A percentile compares a stretch with the other conserved stretches of the same genome.
Conservation (phyloP, 2,113 vertebrate species). For the Oreotrochilus melanogaster region DNA sequence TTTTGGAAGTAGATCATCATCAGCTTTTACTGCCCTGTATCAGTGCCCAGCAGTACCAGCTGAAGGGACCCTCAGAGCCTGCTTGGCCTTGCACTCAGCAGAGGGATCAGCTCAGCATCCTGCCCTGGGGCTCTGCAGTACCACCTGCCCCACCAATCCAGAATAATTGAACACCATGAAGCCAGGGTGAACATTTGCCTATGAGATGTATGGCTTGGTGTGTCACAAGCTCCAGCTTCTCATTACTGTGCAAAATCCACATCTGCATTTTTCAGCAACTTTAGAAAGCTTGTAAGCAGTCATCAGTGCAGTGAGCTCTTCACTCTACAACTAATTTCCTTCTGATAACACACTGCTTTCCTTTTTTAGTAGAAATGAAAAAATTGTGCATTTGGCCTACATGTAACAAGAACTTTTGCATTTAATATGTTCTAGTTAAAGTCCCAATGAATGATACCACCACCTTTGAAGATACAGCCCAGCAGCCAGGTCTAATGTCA, state of each 20-base stretch:
- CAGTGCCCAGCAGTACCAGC: not conserved
- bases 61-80: not conserved
- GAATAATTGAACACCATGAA: not conserved
- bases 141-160: fast-evolving
- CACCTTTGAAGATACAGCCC: not conserved
- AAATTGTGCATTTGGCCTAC: not conserved
- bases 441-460: not conserved
- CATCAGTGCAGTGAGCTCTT: fast-evolving
- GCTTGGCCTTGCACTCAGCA: not conserved
- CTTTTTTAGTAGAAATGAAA: not conserved
- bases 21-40: not conserved
- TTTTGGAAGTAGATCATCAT: not conserved
- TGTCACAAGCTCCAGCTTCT: not conserved
- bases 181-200: fast-evolving
- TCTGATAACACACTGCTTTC: not conserved
- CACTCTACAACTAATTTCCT: not conserved
- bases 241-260: not conserved
- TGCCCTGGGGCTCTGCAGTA: fast-evolving
- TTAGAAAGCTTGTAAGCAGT: not conserved
- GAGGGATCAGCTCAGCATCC: not conserved
- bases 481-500: not conserved
- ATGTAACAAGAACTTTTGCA: not conserved
- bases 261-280: not conserved
- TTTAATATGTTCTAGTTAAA: not conserved
- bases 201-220: not conserved